Evolutionary conservation across 2,113 vertebrate species (phyloP), one percentile per base, ranked within the genome.

Genomic region (Ivindomyrus marchei): DNA sequence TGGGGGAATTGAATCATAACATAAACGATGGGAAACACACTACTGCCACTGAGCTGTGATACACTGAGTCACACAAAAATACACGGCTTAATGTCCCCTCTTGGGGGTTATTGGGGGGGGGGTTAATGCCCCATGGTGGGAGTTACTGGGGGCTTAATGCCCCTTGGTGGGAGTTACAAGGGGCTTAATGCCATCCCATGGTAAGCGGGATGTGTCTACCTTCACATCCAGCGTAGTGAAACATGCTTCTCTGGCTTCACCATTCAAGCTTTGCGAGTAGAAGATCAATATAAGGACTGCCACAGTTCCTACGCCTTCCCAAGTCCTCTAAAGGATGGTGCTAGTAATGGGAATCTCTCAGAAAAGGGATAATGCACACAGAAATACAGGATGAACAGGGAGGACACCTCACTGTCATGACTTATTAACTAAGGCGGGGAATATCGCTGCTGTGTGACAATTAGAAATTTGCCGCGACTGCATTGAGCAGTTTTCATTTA

Each of bases 301-400:
- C 80, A 58, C 88, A 52, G 52, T 85, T 50, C 31, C 86, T 45
- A 88, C 0, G 2, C 74, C 17, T 39, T 5, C 15, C 85, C 47
- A 50, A 62, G 85, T 47, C 52, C 56, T 66, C 56, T 27, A 80
- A 77, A 56, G 56, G 88, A 52, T 90, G 92, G 94, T 93, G 89
- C 93, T 92, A 93, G 94, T 94, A 93, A 95, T 93, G 94, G 94
- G 93, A 95, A 94, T 94, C 93, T 94, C 93, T 49, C 6, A 1
- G 39, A 27, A 13, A 31, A 17, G 5, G 89, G 70, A 90, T 90
- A 74, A 46, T 46, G 56, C 53, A 89, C 56, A 53, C 27, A 77
- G 36, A 77, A 39, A 39, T 19, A 15, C 70, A 39, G 70, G 70
- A 2, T 77, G 88, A 96, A 95, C 92, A 89, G 95, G 95, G 96